Conservation (phyloP, 2,113 vertebrate species). For the Xiphophorus hellerii region DNA sequence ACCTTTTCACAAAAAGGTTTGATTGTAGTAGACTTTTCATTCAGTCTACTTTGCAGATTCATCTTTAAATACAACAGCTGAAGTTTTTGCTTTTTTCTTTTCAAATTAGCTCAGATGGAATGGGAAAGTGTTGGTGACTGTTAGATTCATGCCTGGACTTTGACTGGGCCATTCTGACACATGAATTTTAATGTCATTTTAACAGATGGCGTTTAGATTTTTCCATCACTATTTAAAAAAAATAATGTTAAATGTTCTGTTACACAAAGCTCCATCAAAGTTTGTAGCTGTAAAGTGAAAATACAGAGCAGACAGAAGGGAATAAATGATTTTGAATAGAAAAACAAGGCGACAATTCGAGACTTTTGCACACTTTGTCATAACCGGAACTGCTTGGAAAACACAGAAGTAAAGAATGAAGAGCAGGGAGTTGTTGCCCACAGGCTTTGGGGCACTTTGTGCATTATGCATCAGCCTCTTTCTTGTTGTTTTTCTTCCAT, state of each 20-base stretch:
- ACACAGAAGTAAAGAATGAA: conserved; percentile 20
- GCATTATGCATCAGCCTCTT: conserved; percentile 70
- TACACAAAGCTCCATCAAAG: too few species aligned
- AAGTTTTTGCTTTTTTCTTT: background rate
- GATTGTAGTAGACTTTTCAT: too few species aligned
- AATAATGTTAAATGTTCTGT: too few species aligned
- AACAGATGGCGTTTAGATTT: too few species aligned
- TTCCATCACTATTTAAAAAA: too few species aligned
- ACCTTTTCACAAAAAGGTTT: too few species aligned
- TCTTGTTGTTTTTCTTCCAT: conserved; percentile 10
- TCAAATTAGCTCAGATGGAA: background rate
- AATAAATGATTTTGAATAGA: too few species aligned
- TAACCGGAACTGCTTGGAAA: background rate
- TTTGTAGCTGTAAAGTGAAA: too few species aligned
- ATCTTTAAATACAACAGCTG: background rate
- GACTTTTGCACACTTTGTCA: too few species aligned
- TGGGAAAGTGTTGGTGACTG: too few species aligned
- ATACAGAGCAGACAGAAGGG: too few species aligned
- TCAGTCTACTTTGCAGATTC: background rate
- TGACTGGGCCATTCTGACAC: background rate
- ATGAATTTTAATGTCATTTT: background rate
- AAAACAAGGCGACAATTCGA: too few species aligned
- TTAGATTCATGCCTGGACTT: background rate
- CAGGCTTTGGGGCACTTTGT: conserved; percentile 65
- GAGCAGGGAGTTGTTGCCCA: conserved; percentile 58